phyloP scores from a whole-genome alignment of 2,797 vertebrate genomes.

The Enteromius mattozi region DNA sequence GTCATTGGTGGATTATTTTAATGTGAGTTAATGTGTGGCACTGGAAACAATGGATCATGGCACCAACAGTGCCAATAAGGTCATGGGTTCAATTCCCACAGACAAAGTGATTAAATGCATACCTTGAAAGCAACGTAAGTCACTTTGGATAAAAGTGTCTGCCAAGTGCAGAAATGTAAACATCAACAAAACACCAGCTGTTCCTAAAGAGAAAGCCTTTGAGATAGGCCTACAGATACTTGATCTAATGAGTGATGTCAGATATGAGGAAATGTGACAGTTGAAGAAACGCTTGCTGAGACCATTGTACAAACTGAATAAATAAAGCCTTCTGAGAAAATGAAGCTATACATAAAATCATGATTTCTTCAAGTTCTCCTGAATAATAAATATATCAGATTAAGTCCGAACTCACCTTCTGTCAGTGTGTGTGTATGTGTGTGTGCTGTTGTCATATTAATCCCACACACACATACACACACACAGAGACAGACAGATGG shows the following conservation, averaged over 20 bases:
- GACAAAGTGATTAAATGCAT: not conserved
- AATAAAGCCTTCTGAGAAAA: not conserved
- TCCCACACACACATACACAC: not conserved
- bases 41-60: not conserved
- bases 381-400: not conserved
- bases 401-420: constrained; percentile 1
- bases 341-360: not conserved
- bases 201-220: not conserved
- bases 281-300: not conserved
- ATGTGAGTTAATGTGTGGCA: not conserved
- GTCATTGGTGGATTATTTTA: not conserved
- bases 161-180: not conserved
- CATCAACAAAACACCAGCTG: not conserved
- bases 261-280: not conserved
- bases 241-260: not conserved
- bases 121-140: not conserved
- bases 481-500: not conserved
- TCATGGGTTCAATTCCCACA: not conserved
- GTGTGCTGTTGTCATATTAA: constrained; percentile 2
- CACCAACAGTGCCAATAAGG: not conserved
- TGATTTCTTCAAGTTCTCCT: not conserved
- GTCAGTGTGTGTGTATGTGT: not conserved
- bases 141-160: not conserved
- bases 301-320: too few relatives aligned
- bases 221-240: not conserved